A percentile compares a stretch with the other conserved stretches of the same genome.
Evolutionary conservation across 1,140 invertebrate genomes (phyloP).

Genomic region (Sesamia nonagrioides): DNA sequence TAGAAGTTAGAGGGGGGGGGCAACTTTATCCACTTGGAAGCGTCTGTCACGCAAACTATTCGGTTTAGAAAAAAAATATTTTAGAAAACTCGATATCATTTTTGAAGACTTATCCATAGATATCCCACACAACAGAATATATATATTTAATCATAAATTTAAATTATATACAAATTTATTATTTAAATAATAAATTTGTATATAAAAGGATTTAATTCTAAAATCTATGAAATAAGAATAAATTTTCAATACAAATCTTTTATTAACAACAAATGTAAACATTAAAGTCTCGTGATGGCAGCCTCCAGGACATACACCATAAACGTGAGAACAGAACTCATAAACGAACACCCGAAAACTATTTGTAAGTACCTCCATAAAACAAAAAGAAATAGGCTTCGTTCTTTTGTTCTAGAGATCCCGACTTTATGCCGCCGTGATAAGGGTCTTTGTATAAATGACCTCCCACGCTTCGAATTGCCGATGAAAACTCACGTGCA

Average conservation of each 20-base stretch:
- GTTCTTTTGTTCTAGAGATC: not conserved
- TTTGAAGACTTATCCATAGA: too few relatives aligned
- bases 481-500: slow-evolving; percentile 52
- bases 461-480: slow-evolving; percentile 61
- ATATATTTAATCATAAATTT: too few relatives aligned
- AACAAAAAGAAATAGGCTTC: slow-evolving; percentile 41
- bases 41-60: too few relatives aligned
- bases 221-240: not conserved
- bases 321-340: slow-evolving; percentile 44
- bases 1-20: too few relatives aligned
- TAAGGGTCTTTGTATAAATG: slow-evolving; percentile 53
- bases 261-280: slow-evolving; percentile 32
- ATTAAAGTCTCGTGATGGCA: not conserved
- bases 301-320: slow-evolving; percentile 29
- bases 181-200: too few relatives aligned
- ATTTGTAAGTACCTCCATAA: slow-evolving; percentile 38
- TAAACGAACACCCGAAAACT: slow-evolving; percentile 50
- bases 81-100: too few relatives aligned
- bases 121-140: too few relatives aligned
- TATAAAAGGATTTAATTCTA: too few relatives aligned
- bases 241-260: not conserved
- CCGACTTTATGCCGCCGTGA: slow-evolving; percentile 36
- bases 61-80: too few relatives aligned
- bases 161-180: too few relatives aligned
- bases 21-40: too few relatives aligned